A percentile compares a stretch with the other conserved stretches of the same genome.
Evolutionary conservation across 2,797 vertebrate species (phyloP).

Genomic region (Geotrypetes seraphini): DNA sequence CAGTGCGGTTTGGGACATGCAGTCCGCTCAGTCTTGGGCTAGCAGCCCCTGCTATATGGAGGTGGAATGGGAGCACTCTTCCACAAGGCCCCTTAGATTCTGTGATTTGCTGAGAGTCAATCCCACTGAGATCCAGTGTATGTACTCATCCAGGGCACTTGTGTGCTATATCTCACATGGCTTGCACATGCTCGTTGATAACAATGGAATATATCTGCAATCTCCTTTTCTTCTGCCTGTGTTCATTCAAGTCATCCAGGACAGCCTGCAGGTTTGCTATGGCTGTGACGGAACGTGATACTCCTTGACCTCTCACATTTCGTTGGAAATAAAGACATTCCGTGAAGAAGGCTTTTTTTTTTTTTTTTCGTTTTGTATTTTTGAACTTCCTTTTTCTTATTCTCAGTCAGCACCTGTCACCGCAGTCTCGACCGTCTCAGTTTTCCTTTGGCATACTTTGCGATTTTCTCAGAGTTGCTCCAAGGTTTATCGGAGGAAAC

Average conservation of each 20-base stretch:
- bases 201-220: too few species aligned
- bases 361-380: constrained; percentile 10
- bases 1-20: too few species aligned
- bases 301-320: constrained; percentile 39
- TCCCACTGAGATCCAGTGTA: too few species aligned
- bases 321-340: constrained; percentile 63
- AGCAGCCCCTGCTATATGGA: too few species aligned
- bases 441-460: constrained; percentile 39
- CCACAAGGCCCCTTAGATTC: too few species aligned
- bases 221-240: too few species aligned
- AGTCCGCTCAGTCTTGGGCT: too few species aligned
- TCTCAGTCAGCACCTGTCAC: constrained; percentile 90
- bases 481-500: constrained; percentile 98
- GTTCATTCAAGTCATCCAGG: constrained; percentile 4
- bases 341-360: constrained; percentile 55
- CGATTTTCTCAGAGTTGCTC: constrained; percentile 49
- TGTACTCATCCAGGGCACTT: too few species aligned
- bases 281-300: constrained; percentile 32
- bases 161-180: too few species aligned
- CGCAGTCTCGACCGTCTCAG: constrained; percentile 28
- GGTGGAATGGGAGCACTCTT: too few species aligned
- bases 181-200: too few species aligned
- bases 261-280: constrained; percentile 18
- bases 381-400: constrained; percentile 79
- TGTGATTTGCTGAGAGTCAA: too few species aligned